A percentile compares a stretch with the other conserved stretches of the same genome.
These are phyloP conservation scores for Scaptomyza parva DNA, from an alignment of 2,888 invertebrate species.

Conservation along the genomic window DNA sequence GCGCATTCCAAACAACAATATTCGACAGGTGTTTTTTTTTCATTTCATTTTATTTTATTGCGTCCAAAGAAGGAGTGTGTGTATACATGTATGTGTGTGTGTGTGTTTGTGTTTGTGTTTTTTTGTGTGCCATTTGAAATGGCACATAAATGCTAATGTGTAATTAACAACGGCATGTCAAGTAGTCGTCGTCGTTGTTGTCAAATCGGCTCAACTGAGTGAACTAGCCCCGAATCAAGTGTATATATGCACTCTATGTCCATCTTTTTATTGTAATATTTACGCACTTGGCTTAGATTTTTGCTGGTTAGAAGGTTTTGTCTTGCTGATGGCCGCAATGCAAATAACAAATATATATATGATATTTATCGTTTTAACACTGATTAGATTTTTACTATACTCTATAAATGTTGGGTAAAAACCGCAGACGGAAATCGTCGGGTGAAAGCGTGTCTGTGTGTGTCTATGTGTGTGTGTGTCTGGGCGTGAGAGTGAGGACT, in stretches of 20 bases:
- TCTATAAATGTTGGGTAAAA: slow-evolving; percentile 28
- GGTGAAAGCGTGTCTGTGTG: slow-evolving; percentile 17
- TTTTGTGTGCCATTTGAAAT: slow-evolving; percentile 39
- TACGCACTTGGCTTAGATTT: slow-evolving; percentile 38
- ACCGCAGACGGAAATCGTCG: slow-evolving; percentile 15
- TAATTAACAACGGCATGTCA: slow-evolving; percentile 52
- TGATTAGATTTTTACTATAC: slow-evolving; percentile 51
- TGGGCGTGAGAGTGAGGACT: slow-evolving; percentile 24
- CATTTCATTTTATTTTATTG: slow-evolving; percentile 4
- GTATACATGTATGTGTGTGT: slow-evolving; percentile 30
- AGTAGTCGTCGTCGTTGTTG: slow-evolving; percentile 10
- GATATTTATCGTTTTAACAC: slow-evolving; percentile 37
- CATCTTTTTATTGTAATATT: neutral
- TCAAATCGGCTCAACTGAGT: neutral
- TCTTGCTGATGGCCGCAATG: slow-evolving; percentile 17
- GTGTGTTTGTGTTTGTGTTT: slow-evolving; percentile 14
- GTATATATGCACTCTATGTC: neutral
- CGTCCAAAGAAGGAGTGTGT: slow-evolving; percentile 37
- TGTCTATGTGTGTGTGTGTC: slow-evolving; percentile 18
- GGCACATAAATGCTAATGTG: slow-evolving; percentile 58
- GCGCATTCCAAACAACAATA: slow-evolving; percentile 19
- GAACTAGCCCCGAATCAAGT: neutral
- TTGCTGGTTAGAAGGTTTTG: slow-evolving; percentile 6
- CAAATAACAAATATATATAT: slow-evolving; percentile 30
- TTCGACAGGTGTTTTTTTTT: slow-evolving; percentile 30